A percentile compares a stretch with the other conserved stretches of the same genome.
phyloP scores from a whole-genome alignment of 2,888 invertebrate species.

The Ectemnius continuus region DNA sequence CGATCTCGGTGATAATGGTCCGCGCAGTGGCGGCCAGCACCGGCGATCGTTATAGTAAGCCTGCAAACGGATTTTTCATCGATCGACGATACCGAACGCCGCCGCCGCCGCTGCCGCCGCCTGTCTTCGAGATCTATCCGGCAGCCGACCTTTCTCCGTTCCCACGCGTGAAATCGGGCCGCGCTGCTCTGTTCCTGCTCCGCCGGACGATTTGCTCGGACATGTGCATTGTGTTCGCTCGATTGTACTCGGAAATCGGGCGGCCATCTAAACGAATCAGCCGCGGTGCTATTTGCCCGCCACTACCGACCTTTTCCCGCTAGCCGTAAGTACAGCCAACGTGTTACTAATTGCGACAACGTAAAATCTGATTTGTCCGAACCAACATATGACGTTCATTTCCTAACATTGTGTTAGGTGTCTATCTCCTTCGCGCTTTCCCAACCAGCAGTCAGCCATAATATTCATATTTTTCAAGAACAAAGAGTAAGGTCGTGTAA shows the following conservation, averaged over 20 bases:
- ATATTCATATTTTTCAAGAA: background rate
- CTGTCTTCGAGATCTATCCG: slow-evolving; percentile 59
- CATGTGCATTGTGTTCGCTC: slow-evolving; percentile 40
- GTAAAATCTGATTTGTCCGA: too few relatives aligned
- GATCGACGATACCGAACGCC: slow-evolving; percentile 36
- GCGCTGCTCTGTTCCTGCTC: background rate
- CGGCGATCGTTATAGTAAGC: slow-evolving; percentile 39
- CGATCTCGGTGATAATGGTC: slow-evolving; percentile 51
- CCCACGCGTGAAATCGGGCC: slow-evolving; percentile 55
- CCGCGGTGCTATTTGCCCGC: too few relatives aligned
- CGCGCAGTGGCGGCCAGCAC: slow-evolving; percentile 14
- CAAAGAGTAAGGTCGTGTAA: background rate
- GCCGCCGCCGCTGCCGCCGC: too few relatives aligned
- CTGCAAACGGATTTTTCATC: slow-evolving; percentile 15
- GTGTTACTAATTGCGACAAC: too few relatives aligned
- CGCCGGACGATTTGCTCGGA: slow-evolving; percentile 39
- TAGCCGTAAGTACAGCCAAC: too few relatives aligned
- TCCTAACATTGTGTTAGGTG: too few relatives aligned
- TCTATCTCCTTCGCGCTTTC: too few relatives aligned
- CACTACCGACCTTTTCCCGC: too few relatives aligned
- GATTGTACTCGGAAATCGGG: slow-evolving; percentile 29
- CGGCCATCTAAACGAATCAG: too few relatives aligned
- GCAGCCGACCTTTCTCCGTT: slow-evolving; percentile 60
- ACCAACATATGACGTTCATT: too few relatives aligned
- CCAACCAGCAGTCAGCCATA: too few relatives aligned